Percentiles rank a stretch among this genome's conserved stretches.
phyloP scores from a whole-genome alignment of 2,797 vertebrate genomes.

The Ctenopoma kingsleyae region DNA sequence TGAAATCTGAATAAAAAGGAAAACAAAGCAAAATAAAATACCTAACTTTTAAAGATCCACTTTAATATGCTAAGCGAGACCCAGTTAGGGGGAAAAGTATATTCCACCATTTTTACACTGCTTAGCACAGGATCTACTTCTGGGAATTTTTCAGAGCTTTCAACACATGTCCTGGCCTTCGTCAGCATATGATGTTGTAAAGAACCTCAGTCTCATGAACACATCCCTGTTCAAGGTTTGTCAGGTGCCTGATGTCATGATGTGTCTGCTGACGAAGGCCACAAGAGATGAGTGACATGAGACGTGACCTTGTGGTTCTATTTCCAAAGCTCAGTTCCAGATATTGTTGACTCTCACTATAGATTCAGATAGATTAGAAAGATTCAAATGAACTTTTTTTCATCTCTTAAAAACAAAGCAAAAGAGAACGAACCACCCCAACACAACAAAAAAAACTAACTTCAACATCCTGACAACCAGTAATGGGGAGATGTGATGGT shows the following conservation, averaged over 20 bases:
- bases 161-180: neutral
- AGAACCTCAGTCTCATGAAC: neutral
- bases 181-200: neutral
- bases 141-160: neutral
- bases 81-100: neutral
- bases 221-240: conserved; percentile 11
- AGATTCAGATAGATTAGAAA: too few relatives aligned
- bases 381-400: too few relatives aligned
- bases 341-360: neutral
- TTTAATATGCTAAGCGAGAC: neutral
- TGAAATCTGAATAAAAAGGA: neutral
- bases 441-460: neutral
- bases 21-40: neutral
- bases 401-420: too few relatives aligned
- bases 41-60: neutral
- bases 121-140: neutral
- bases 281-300: neutral
- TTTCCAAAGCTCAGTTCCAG: neutral
- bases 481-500: too few relatives aligned
- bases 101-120: neutral
- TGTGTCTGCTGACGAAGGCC: conserved; percentile 23
- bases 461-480: neutral
- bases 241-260: neutral
- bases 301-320: neutral
- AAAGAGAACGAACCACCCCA: too few relatives aligned